Evolutionary conservation across 2,888 invertebrate genomes (phyloP).

Genomic region (Pocota personata): DNA sequence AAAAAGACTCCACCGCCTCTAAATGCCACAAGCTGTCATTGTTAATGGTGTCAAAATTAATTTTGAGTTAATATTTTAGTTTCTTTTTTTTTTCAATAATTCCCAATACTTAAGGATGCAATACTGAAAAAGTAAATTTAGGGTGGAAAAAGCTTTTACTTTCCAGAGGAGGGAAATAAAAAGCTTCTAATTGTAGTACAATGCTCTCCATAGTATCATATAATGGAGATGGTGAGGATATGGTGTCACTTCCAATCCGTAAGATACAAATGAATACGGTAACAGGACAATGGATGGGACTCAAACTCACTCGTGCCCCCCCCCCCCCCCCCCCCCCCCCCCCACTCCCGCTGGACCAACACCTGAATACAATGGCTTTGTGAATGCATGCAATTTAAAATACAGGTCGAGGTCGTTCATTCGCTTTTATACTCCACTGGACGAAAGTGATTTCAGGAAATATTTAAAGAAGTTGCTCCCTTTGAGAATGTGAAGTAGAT

Average conservation of each 20-base stretch:
- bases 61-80: background rate
- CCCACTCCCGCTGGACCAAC: background rate
- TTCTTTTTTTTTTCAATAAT: constrained; percentile 28
- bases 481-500: constrained; percentile 20
- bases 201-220: constrained; percentile 47
- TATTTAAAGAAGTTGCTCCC: constrained; percentile 19
- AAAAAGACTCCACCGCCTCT: background rate
- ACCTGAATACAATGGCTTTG: constrained; percentile 53
- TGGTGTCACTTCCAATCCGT: constrained; percentile 60
- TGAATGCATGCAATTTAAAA: constrained; percentile 66
- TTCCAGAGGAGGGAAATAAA: constrained; percentile 44
- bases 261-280: constrained; percentile 59
- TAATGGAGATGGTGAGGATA: constrained; percentile 30
- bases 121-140: constrained; percentile 26
- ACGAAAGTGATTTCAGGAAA: constrained; percentile 58
- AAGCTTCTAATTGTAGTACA: constrained; percentile 57
- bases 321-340: background rate
- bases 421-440: constrained; percentile 61
- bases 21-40: constrained; percentile 32
- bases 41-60: constrained; percentile 16
- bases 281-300: constrained; percentile 59
- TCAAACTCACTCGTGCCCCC: constrained; percentile 13
- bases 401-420: constrained; percentile 77
- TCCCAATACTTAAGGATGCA: constrained; percentile 46
- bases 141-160: constrained; percentile 36